A percentile compares a stretch with the other conserved stretches of the same genome.
These are phyloP conservation scores for Austrolebias charrua DNA, from an alignment of 2,797 vertebrate species.

Conservation along the genomic window DNA sequence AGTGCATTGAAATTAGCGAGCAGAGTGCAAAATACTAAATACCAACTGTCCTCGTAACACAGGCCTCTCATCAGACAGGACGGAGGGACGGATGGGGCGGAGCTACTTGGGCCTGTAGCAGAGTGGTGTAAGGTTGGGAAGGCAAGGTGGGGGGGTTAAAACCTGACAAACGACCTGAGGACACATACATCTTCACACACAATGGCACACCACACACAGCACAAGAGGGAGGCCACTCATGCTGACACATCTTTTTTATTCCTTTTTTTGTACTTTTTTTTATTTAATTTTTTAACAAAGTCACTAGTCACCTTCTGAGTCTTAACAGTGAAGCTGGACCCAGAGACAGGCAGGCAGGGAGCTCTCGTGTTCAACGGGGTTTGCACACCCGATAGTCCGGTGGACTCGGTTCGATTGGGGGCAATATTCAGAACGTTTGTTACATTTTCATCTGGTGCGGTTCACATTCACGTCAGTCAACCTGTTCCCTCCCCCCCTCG, in stretches of 20 bases:
- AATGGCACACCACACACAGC: conserved; percentile 74
- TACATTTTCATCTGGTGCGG: too few species aligned
- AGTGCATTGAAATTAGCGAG: conserved; percentile 82
- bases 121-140: conserved; percentile 34
- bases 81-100: conserved; percentile 12
- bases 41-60: conserved; percentile 78
- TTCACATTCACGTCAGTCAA: too few species aligned
- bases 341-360: conserved; percentile 44
- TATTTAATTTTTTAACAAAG: conserved; percentile 68
- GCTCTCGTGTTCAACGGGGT: neutral
- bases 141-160: conserved; percentile 57
- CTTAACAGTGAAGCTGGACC: conserved; percentile 58
- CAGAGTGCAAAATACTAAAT: conserved; percentile 84
- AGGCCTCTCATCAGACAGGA: conserved; percentile 73
- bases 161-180: conserved; percentile 82
- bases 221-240: conserved; percentile 79
- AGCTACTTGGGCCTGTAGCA: conserved; percentile 59
- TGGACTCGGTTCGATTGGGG: too few species aligned
- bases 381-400: too few species aligned
- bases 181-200: conserved; percentile 75
- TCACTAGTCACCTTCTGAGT: conserved; percentile 76
- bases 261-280: conserved; percentile 35
- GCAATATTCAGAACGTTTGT: too few species aligned
- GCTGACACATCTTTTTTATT: conserved; percentile 68
- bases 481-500: too few species aligned